Evolutionary conservation across 1,140 invertebrate species (phyloP), one percentile per base, ranked within the genome.

Genomic region (Zaprionus nigranus): DNA sequence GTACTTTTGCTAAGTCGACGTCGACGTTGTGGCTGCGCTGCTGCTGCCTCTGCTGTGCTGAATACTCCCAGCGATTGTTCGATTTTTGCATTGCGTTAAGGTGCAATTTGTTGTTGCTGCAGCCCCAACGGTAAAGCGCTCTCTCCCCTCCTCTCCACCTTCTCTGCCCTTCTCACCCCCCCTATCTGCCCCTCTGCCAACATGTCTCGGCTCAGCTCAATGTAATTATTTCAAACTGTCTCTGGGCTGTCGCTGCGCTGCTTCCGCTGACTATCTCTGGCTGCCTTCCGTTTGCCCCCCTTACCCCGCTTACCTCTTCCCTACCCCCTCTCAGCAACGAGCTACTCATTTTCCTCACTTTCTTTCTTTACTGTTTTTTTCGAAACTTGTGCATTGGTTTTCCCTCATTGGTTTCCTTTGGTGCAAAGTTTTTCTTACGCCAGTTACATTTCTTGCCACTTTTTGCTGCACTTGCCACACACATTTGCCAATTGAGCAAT

Each of bases 211-310:
- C 22, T 64, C 46, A 78, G 76, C 66, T 73, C 81, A 83, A 81
- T 75, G 84, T 87, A 87, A 87, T 87, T 87, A 87, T 87, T 87
- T 87, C 81, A 88, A 87, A 87, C 83, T 87, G 83, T 87, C 84
- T 83, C 73, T 65, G 71, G 34, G 40, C 40, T 46, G n/a, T 53
- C 62, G 54, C 57, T 26, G 38, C 22, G 53, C 73, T 86, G 80
- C 79, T 86, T 86, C 84, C 84, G 84, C 75, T 75, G 79, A 63
- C 75, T 79, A 57, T 70, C 36, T 28, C 22, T 53, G 5, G 24
- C 40, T 22, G 13, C 13, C 30, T 59, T 40, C 24, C 9, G 17
- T 34, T 22, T 54, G 26, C 22, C 51, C 53, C 53, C 61, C 75
- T 64, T 63, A 54, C 26, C 28, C 22, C n/a, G n/a, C 17, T 11